These are phyloP conservation scores for Polyodon spathula DNA, from an alignment of 2,113 vertebrate species.

Conservation along the genomic window DNA sequence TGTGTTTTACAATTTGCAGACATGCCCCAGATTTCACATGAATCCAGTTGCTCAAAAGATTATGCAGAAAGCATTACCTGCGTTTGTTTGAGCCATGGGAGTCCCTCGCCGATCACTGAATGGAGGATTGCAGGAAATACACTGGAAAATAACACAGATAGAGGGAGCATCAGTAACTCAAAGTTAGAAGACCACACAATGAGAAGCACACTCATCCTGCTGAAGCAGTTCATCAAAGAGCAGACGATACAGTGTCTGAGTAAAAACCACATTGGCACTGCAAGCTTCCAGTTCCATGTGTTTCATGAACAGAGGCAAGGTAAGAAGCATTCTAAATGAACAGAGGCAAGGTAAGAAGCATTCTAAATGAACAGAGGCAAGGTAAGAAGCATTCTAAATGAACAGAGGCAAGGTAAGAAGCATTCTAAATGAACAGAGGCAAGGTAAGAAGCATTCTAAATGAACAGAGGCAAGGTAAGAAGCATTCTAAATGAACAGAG, in stretches of 20 bases:
- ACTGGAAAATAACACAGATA: conserved; percentile 29
- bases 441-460: too few species aligned
- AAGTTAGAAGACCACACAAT: conserved; percentile 27
- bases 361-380: too few species aligned
- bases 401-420: too few species aligned
- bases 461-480: too few species aligned
- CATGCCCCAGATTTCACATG: conserved; percentile 37
- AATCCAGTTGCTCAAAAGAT: conserved; percentile 34
- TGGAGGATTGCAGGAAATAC: conserved; percentile 42
- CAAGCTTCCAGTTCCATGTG: background rate
- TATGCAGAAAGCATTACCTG: conserved; percentile 28
- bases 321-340: too few species aligned
- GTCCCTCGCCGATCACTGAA: conserved; percentile 39
- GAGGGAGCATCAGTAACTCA: conserved; percentile 19
- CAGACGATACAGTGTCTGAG: too few species aligned
- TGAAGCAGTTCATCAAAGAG: too few species aligned
- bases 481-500: too few species aligned
- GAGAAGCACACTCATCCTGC: conserved; percentile 20
- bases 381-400: too few species aligned
- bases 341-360: too few species aligned
- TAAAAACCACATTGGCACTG: conserved; percentile 22
- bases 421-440: too few species aligned
- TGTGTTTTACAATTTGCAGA: conserved; percentile 25
- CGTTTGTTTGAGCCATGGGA: conserved; percentile 44
- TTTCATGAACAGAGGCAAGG: too few species aligned